phyloP scores from a whole-genome alignment of 1,140 invertebrate genomes.

The Lepidurus packardi region DNA sequence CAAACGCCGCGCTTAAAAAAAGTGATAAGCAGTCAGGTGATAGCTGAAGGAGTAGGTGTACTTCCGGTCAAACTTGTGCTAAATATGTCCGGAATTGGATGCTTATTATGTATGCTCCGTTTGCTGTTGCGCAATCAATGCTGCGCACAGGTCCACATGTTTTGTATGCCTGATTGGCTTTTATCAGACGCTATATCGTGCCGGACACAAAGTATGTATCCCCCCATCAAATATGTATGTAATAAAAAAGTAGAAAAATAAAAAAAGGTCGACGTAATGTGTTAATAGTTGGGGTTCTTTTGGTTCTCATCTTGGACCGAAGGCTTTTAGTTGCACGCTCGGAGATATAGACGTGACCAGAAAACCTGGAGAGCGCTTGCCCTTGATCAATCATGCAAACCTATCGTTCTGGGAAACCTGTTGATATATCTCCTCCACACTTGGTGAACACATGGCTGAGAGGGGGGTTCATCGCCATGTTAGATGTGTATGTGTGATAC shows the following conservation, averaged over 20 bases:
- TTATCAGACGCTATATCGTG: too few species aligned
- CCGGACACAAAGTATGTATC: too few species aligned
- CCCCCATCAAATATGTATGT: not conserved
- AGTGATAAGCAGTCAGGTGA: too few species aligned
- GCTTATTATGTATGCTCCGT: too few species aligned
- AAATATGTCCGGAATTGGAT: too few species aligned
- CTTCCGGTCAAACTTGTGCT: too few species aligned
- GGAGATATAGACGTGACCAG: not conserved
- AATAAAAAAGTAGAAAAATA: not conserved
- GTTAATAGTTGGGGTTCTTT: slow-evolving; percentile 9
- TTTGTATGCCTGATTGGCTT: too few species aligned
- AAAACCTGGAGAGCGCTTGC: slow-evolving; percentile 1
- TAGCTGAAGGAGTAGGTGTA: too few species aligned
- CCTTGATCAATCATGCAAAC: slow-evolving; percentile 21
- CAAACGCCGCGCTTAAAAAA: too few species aligned
- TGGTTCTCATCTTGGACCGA: not conserved
- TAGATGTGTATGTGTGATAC: too few species aligned
- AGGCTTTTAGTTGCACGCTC: not conserved
- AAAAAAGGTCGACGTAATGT: not conserved
- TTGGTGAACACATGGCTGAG: not conserved
- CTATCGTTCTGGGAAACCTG: not conserved
- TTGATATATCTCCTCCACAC: slow-evolving; percentile 9
- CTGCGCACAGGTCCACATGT: too few species aligned
- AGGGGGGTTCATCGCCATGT: not conserved
- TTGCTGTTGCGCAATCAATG: too few species aligned